Evolutionary conservation across 2,113 vertebrate species (phyloP).

Genomic region (Felis chaus): DNA sequence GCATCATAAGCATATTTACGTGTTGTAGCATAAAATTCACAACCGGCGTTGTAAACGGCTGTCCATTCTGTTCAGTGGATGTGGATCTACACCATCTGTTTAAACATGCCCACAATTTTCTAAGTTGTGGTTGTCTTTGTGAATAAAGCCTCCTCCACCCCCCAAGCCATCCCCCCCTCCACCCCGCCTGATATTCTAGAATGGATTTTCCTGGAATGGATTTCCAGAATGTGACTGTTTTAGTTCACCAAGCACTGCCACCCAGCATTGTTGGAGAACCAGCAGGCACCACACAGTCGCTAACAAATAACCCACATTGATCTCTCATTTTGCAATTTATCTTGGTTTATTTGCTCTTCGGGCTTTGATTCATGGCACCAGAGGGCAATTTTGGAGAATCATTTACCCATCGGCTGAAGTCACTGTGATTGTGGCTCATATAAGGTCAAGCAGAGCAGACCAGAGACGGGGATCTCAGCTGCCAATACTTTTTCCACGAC

Average conservation of each 20-base stretch:
- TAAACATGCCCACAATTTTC: not conserved
- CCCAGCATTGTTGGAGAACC: not conserved
- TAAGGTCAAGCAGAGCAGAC: slow-evolving; percentile 20
- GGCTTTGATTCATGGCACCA: slow-evolving; percentile 60
- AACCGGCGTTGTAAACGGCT: not conserved
- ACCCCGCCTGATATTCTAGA: not conserved
- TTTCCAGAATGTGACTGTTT: not conserved
- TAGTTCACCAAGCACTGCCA: not conserved
- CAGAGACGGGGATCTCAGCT: not conserved
- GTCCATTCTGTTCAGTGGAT: not conserved
- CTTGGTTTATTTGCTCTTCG: slow-evolving; percentile 58
- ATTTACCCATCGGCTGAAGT: slow-evolving; percentile 39
- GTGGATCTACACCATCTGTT: not conserved
- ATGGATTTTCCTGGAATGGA: not conserved
- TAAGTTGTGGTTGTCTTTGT: not conserved
- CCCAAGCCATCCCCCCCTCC: too few species aligned
- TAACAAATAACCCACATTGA: slow-evolving; percentile 61
- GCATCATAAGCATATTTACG: not conserved
- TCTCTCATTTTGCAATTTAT: slow-evolving; percentile 65
- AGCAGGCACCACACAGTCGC: not conserved
- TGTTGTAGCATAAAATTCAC: not conserved
- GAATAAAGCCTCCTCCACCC: not conserved
- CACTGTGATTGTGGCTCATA: not conserved
- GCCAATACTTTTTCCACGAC: not conserved
- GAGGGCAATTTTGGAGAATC: slow-evolving; percentile 53